Evolutionary conservation across 2,888 invertebrate species (phyloP).

Genomic region (Ophioninae sp.): DNA sequence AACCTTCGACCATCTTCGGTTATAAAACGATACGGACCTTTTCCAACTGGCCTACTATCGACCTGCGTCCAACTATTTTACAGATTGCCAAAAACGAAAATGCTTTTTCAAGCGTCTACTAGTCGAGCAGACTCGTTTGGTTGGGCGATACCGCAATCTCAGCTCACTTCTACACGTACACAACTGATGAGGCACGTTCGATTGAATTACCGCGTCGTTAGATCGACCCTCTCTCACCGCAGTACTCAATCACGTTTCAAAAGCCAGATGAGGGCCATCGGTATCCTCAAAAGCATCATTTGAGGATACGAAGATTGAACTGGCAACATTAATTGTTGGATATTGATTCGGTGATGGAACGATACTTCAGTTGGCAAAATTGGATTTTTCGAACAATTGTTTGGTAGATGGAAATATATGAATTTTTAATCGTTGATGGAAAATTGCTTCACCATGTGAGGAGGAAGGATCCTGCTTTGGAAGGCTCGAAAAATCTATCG

Average conservation of each 20-base stretch:
- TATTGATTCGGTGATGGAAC: neutral
- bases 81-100: constrained; percentile 60
- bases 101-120: constrained; percentile 32
- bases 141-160: neutral
- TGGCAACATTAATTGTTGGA: neutral
- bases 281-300: neutral
- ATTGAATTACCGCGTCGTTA: constrained; percentile 61
- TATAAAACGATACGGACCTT: neutral
- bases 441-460: too few species aligned
- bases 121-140: constrained; percentile 33
- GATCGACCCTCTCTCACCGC: constrained; percentile 50
- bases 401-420: too few species aligned
- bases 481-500: too few species aligned
- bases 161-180: constrained; percentile 2
- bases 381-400: too few species aligned
- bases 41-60: constrained; percentile 30
- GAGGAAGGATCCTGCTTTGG: too few species aligned
- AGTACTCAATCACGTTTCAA: constrained; percentile 25
- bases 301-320: neutral
- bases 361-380: too few species aligned
- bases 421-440: too few species aligned
- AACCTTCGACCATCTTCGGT: constrained; percentile 17
- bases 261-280: constrained; percentile 5
- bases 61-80: constrained; percentile 40
- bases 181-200: constrained; percentile 37